These are phyloP conservation scores for Eurytoma adleriae DNA, from an alignment of 2,888 invertebrate genomes.

Conservation along the genomic window DNA sequence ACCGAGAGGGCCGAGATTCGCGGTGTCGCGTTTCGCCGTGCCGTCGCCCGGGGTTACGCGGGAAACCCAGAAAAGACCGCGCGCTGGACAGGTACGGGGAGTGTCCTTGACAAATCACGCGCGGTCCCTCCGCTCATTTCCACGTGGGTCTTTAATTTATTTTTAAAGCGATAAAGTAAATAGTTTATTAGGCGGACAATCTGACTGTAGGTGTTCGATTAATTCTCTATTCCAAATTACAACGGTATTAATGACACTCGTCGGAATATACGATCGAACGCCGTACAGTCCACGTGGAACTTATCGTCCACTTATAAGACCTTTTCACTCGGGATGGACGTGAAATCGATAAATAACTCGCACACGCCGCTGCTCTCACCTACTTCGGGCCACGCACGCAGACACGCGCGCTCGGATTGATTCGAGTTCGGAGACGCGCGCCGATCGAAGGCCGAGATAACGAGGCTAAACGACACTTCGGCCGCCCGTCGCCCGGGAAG, in stretches of 20 bases:
- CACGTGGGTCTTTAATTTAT: no score
- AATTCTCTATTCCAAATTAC: no score
- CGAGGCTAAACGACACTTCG: conserved; percentile 31
- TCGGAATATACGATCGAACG: neutral
- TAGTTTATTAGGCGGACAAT: no score
- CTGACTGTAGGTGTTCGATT: no score
- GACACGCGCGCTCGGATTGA: neutral
- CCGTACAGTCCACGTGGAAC: neutral
- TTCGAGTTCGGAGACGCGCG: neutral
- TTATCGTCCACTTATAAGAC: conserved; percentile 3
- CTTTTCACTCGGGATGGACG: neutral
- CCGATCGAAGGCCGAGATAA: conserved; percentile 37
- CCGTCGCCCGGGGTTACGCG: neutral
- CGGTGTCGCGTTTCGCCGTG: conserved; percentile 41
- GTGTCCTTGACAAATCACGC: no score
- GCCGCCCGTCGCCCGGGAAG: neutral
- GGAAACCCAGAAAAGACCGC: conserved; percentile 14
- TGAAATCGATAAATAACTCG: conserved; percentile 43
- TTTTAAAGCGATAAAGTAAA: no score
- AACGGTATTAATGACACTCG: no score
- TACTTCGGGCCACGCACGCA: neutral
- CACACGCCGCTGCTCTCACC: neutral
- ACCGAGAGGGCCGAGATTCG: neutral
- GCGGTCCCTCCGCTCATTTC: no score
- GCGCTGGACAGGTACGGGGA: neutral